Base-by-base conservation (phyloP, 2,888 invertebrate species). In the Plebejus argus region DNA sequence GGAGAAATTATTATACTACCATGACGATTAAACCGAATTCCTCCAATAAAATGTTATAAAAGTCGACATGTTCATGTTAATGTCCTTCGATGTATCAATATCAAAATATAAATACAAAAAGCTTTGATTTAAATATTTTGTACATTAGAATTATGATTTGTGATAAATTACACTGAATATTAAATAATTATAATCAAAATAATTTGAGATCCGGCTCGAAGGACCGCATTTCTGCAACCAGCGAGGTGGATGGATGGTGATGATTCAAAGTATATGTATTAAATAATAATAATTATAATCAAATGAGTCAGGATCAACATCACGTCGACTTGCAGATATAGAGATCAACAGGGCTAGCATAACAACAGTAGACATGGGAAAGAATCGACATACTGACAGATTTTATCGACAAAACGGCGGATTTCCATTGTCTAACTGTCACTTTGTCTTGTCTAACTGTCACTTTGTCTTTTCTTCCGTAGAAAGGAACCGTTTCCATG, bases 21-120 rank as follows among this genome's bases (percentile, higher is more conserved):
- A 66, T 23, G 61, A 58, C 58, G n/a, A 58, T 58, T 58, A 20
- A 58, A 58, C 7, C 12, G 66, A 28, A 66, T 66, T 66, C 66
- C 28, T 66, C 1, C 66, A 66, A 33, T 28, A 33, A 66, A 66
- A 15, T 4, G 20, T 66, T 28, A 66, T 28, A 15, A 66, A 28
- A 15, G 15, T 33, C 12, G 1, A 66, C 66, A 66, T 66, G 66
- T 66, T 66, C 2, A 7, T 66, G 4, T 66, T 66, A 66, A 66
- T 66, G 66, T 12, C 15, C 15, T 28, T 66, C 15, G 8, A 66
- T 66, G 28, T 66, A 28, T 58, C 3, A 12, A 66, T 15, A 66
- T 28, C 15, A 8, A 28, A 12, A 15, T 15, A 53, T 45, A 45
- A 10, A 45, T 45, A 45, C 3, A 53, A 53, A 53, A 20, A 1